Evolutionary conservation across 37 sponge, comb jelly and placozoan genomes (phyloP).

Genomic region (Chondrilla cf. caribensis): DNA sequence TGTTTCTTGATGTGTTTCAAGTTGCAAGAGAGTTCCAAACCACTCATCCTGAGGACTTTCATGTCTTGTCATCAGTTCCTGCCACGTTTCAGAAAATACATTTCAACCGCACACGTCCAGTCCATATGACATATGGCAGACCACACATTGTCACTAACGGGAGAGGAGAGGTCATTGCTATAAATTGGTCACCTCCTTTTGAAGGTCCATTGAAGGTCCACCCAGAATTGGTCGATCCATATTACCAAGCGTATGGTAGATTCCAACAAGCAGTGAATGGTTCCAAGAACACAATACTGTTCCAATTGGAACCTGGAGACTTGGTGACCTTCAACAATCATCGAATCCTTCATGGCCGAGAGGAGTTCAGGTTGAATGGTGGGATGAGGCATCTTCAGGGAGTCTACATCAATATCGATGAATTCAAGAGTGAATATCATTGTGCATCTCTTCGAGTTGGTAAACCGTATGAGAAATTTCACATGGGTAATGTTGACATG

Average conservation of each 20-base stretch:
- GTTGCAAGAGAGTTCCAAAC: constrained; percentile 56
- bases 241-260: constrained; percentile 46
- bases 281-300: not conserved
- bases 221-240: constrained; percentile 22
- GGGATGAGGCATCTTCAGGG: constrained; percentile 55
- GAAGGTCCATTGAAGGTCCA: constrained; percentile 48
- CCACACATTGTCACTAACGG: constrained; percentile 57
- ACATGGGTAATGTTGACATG: not conserved
- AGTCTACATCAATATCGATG: constrained; percentile 66
- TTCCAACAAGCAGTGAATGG: constrained; percentile 22
- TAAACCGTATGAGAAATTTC: not conserved
- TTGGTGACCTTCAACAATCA: constrained; percentile 55
- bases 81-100: constrained; percentile 76
- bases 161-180: constrained; percentile 29
- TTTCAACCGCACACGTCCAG: constrained; percentile 47
- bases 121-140: constrained; percentile 31
- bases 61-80: constrained; percentile 48
- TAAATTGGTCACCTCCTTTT: constrained; percentile 52
- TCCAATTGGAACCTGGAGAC: constrained; percentile 56
- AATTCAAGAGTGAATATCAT: constrained; percentile 58
- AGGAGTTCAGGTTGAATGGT: constrained; percentile 42
- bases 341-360: constrained; percentile 53
- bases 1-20: constrained; percentile 49
- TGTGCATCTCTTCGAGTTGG: constrained; percentile 18
- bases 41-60: constrained; percentile 42